phyloP scores from a whole-genome alignment of 1,140 invertebrate species.

The Euglossa dilemma region DNA sequence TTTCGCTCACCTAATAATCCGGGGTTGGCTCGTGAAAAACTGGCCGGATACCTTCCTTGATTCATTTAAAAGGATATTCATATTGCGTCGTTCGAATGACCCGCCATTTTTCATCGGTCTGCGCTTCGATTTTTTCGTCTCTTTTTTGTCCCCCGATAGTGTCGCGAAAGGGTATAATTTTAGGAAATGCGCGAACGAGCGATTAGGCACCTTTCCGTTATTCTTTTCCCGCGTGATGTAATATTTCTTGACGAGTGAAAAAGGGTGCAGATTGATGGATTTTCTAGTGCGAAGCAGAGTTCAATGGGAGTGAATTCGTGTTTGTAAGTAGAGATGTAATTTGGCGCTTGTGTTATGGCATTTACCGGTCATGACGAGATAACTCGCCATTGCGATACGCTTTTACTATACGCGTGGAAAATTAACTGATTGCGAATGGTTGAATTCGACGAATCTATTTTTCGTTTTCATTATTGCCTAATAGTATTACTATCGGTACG shows the following conservation, averaged over 20 bases:
- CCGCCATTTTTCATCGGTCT: conserved; percentile 25
- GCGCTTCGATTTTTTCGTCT: too few species aligned
- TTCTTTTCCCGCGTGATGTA: background rate
- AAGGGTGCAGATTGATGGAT: background rate
- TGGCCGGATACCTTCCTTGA: conserved; percentile 49
- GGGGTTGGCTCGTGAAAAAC: conserved; percentile 55
- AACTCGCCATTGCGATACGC: too few species aligned
- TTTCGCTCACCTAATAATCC: conserved; percentile 66
- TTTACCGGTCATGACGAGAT: too few species aligned
- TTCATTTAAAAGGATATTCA: conserved; percentile 65
- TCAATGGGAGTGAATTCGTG: background rate
- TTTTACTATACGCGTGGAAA: too few species aligned
- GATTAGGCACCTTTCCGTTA: background rate
- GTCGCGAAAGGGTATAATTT: too few species aligned
- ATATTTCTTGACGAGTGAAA: background rate
- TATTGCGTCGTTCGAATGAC: conserved; percentile 25
- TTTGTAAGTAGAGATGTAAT: too few species aligned
- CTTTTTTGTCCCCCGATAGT: background rate
- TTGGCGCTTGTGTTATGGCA: too few species aligned
- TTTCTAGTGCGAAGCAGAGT: too few species aligned
- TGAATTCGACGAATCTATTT: too few species aligned
- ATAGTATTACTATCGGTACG: too few species aligned
- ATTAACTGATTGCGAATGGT: too few species aligned
- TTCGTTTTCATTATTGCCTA: too few species aligned
- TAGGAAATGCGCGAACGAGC: background rate